Evolutionary conservation across 2,113 vertebrate genomes (phyloP), one percentile per base, ranked within the genome.

Genomic region (Oncorhynchus mykiss): DNA sequence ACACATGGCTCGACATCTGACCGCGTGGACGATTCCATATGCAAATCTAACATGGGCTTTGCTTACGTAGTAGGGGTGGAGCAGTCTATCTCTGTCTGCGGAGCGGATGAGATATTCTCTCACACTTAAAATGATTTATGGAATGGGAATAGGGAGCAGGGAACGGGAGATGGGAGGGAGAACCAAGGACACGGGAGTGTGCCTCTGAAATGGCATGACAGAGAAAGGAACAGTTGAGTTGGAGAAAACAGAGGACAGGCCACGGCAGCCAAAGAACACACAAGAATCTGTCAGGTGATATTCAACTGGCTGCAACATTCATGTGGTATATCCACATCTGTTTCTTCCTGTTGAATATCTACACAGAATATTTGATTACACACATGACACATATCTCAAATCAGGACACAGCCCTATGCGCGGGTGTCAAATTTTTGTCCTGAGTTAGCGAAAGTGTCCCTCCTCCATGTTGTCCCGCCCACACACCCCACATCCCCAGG

Each of bases 101-200:
- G 25, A 27, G 78, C 70, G 78, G 76, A 82, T 72, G 73, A 86
- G 85, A 83, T 82, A 82, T 84, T 81, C 74, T 79, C 79, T 69
- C 83, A 45, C 39, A 45, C 39, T 78, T 79, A 64, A 71, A 83
- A 84, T 84, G 74, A 90, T 90, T 90, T 84, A 87, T 87, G 70
- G 70, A 73, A 77, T 60, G 62, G 71, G 77, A 77, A 84, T 67
- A 57, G 81, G 5, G 80, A 11, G 39, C 39, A 11, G 39, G 39
- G 39, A 45, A 62, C 22, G 73, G 70, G 77, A 24, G 68, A 9
- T 67, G 73, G 0, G 1, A 67, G 74, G 45, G 27, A n/a, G 45
- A 12, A 48, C 34, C 9, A 8, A 9, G 34, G 34, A 72, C 12
- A 14, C 49, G 70, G 77, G 20, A 71, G 20, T 72, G 29, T 18